A percentile compares a stretch with the other conserved stretches of the same genome.
Conservation (phyloP, 2,888 invertebrate species). For the Acanthoscelides obtectus region DNA sequence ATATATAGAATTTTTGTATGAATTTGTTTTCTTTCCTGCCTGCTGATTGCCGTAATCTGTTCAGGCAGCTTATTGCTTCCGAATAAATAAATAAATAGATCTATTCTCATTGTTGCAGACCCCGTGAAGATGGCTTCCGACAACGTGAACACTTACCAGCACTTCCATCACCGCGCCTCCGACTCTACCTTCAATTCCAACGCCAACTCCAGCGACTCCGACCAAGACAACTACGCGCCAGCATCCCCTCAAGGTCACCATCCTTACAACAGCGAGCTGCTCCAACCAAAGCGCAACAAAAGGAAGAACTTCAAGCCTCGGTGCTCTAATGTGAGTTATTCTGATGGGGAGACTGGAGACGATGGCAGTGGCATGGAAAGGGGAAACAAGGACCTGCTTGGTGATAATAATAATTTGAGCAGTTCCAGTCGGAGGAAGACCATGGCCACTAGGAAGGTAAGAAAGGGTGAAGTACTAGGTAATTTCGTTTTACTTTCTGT, state of each 20-base stretch:
- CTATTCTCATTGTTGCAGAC: slow-evolving; percentile 37
- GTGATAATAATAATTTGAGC: slow-evolving; percentile 42
- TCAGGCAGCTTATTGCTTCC: too few relatives aligned
- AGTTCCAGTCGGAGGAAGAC: slow-evolving; percentile 39
- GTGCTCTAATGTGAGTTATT: slow-evolving; percentile 54
- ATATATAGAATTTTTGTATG: too few relatives aligned
- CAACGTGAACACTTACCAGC: slow-evolving; percentile 34
- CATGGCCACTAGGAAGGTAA: slow-evolving; percentile 33
- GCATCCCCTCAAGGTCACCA: slow-evolving; percentile 16
- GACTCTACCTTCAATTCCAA: slow-evolving; percentile 19
- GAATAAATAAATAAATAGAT: too few relatives aligned
- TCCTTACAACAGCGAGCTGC: slow-evolving; percentile 48
- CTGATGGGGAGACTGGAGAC: slow-evolving; percentile 40
- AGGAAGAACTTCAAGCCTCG: slow-evolving; percentile 75
- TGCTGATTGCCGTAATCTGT: too few relatives aligned
- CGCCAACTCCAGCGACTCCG: slow-evolving; percentile 54
- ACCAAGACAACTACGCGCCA: slow-evolving; percentile 41
- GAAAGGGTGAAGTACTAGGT: too few relatives aligned
- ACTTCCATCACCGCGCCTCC: slow-evolving; percentile 11
- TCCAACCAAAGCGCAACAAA: slow-evolving; percentile 63
- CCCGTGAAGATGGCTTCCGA: slow-evolving; percentile 42
- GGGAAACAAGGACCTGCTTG: slow-evolving; percentile 6
- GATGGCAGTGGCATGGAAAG: slow-evolving; percentile 27
- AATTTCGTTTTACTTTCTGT: too few relatives aligned
- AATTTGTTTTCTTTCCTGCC: too few relatives aligned